Evolutionary conservation across 2,113 vertebrate species (phyloP).

Genomic region (Myotis yumanensis): DNA sequence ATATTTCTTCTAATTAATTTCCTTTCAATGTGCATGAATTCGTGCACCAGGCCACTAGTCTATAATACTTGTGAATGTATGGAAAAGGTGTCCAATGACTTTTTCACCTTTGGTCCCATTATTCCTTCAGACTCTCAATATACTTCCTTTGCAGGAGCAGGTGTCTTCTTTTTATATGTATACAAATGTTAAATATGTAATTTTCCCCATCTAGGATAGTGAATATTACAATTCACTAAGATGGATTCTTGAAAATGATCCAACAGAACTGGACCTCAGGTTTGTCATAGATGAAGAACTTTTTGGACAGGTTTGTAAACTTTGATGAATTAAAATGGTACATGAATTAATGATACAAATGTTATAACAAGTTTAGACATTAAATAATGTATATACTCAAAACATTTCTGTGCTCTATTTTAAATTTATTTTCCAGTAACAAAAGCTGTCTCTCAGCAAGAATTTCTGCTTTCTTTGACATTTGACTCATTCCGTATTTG

Average conservation of each 20-base stretch:
- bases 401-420: not conserved
- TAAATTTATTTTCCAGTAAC: not conserved
- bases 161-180: not conserved
- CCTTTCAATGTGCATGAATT: no score
- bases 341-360: not conserved
- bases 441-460: constrained; percentile 22
- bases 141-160: not conserved
- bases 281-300: constrained; percentile 98
- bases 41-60: no score
- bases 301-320: constrained; percentile 94
- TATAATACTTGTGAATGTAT: not conserved
- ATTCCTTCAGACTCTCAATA: not conserved
- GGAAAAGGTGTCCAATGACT: not conserved
- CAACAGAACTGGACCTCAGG: constrained; percentile 94
- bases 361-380: not conserved
- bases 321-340: not conserved
- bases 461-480: constrained; percentile 30
- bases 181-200: constrained; percentile 1
- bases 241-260: constrained; percentile 99
- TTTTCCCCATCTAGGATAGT: constrained; percentile 87
- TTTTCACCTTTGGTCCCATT: not conserved
- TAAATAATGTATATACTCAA: not conserved
- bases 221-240: constrained; percentile 97
- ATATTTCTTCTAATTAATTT: no score
- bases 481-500: constrained; percentile 35